Conservation (phyloP, 2,888 invertebrate genomes). For the Drosophila parthenogenetica region DNA sequence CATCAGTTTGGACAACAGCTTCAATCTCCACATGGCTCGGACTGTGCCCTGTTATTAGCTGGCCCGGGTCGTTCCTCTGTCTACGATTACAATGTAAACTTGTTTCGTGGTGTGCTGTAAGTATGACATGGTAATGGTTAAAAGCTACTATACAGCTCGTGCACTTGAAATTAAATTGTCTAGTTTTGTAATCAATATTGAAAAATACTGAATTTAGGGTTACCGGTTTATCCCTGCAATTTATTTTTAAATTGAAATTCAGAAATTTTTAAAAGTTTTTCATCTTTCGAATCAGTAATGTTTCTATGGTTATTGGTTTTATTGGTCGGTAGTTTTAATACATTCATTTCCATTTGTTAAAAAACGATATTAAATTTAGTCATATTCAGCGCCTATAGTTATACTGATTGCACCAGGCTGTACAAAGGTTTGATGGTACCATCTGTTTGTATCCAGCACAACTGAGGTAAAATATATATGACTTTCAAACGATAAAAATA, state of each 20-base stretch:
- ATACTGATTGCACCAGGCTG: slow-evolving; percentile 95
- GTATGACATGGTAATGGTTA: slow-evolving; percentile 84
- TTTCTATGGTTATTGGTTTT: no score
- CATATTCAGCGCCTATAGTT: slow-evolving; percentile 98
- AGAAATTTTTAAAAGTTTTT: no score
- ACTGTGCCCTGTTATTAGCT: slow-evolving; percentile 92
- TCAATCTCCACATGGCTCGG: slow-evolving; percentile 85
- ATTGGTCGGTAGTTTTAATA: no score
- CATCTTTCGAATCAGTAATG: no score
- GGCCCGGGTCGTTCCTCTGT: slow-evolving; percentile 92
- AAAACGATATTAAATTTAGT: slow-evolving; percentile 86
- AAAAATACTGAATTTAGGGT: no score
- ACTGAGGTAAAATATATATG: slow-evolving; percentile 86
- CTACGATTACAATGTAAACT: slow-evolving; percentile 94
- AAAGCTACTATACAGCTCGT: slow-evolving; percentile 47
- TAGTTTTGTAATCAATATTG: no score
- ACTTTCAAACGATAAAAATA: slow-evolving; percentile 77
- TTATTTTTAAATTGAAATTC: no score
- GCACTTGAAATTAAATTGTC: background rate
- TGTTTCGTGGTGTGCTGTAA: slow-evolving; percentile 92
- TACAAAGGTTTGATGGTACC: slow-evolving; percentile 97
- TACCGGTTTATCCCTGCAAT: no score
- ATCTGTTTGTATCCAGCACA: slow-evolving; percentile 96
- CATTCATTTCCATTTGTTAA: no score
- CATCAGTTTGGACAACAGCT: slow-evolving; percentile 81